Evolutionary conservation across 2,797 vertebrate genomes (phyloP).

Genomic region (Oryzias sinensis): DNA sequence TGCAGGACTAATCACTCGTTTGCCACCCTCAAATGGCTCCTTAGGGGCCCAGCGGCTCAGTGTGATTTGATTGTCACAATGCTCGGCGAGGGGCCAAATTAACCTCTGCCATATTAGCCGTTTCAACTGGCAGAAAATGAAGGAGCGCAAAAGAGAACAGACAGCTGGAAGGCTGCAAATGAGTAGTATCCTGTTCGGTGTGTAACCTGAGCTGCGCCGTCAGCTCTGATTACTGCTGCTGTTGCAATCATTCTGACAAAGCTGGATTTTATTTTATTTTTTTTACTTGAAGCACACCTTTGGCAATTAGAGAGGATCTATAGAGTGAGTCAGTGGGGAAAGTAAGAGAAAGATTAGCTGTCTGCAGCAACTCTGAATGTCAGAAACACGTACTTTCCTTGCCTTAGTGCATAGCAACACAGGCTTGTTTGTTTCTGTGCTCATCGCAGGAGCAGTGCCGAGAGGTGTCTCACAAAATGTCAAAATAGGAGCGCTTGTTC

Average conservation of each 20-base stretch:
- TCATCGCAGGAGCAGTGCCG: slow-evolving; percentile 56
- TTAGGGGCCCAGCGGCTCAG: slow-evolving; percentile 23
- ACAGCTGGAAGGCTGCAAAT: slow-evolving; percentile 25
- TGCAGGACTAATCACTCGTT: slow-evolving; percentile 52
- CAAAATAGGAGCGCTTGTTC: slow-evolving; percentile 59
- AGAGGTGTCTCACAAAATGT: slow-evolving; percentile 61
- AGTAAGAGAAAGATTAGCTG: slow-evolving; percentile 18
- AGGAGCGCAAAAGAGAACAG: slow-evolving; percentile 29
- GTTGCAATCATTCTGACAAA: slow-evolving; percentile 18
- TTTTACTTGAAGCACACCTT: slow-evolving; percentile 28
- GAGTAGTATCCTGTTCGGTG: slow-evolving; percentile 19
- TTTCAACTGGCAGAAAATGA: slow-evolving; percentile 18
- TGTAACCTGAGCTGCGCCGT: slow-evolving; percentile 8
- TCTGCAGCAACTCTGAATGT: slow-evolving; percentile 50
- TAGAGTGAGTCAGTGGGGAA: slow-evolving; percentile 10
- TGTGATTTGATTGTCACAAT: slow-evolving; percentile 42
- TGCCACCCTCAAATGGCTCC: slow-evolving; percentile 38
- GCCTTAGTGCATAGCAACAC: slow-evolving; percentile 53
- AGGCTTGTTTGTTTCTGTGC: slow-evolving; percentile 61
- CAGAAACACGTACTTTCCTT: slow-evolving; percentile 45
- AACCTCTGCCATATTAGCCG: slow-evolving; percentile 28
- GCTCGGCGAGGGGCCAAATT: slow-evolving; percentile 37
- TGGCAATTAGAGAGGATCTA: slow-evolving; percentile 45
- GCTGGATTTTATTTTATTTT: slow-evolving; percentile 29
- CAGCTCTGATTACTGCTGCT: slow-evolving; percentile 5